Evolutionary conservation across 1,140 invertebrate genomes (phyloP).

Genomic region (Pogonus chalceus): DNA sequence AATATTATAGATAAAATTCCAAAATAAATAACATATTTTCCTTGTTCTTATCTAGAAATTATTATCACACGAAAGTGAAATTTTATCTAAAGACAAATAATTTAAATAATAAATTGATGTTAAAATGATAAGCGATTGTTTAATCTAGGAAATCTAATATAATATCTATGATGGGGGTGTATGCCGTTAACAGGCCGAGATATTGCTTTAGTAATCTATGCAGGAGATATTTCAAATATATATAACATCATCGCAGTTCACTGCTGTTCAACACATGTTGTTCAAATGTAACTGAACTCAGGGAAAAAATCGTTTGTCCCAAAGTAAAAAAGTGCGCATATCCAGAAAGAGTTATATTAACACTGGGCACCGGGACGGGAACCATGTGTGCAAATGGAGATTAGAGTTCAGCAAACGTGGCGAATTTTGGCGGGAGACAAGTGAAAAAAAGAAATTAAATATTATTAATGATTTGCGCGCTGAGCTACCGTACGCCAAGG

Average conservation of each 20-base stretch:
- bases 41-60: too few relatives aligned
- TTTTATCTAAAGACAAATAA: too few relatives aligned
- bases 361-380: not conserved
- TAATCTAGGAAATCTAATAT: too few relatives aligned
- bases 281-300: not conserved
- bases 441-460: not conserved
- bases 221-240: constrained; percentile 6
- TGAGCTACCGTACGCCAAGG: too few relatives aligned
- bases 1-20: too few relatives aligned
- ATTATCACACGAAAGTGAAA: too few relatives aligned
- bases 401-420: not conserved
- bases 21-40: too few relatives aligned
- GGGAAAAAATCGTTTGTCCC: not conserved
- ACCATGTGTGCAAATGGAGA: constrained; percentile 4
- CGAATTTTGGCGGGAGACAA: constrained; percentile 2
- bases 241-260: not conserved
- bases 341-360: constrained; percentile 2
- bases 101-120: too few relatives aligned
- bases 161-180: too few relatives aligned
- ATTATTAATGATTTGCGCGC: not conserved
- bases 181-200: too few relatives aligned
- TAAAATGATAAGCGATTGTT: too few relatives aligned
- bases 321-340: not conserved
- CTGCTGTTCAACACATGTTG: constrained; percentile 2
- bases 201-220: constrained; percentile 1